Percentiles rank a stretch among this genome's conserved stretches.
These are phyloP conservation scores for Pagrus major DNA, from an alignment of 2,113 vertebrate species.

Conservation along the genomic window DNA sequence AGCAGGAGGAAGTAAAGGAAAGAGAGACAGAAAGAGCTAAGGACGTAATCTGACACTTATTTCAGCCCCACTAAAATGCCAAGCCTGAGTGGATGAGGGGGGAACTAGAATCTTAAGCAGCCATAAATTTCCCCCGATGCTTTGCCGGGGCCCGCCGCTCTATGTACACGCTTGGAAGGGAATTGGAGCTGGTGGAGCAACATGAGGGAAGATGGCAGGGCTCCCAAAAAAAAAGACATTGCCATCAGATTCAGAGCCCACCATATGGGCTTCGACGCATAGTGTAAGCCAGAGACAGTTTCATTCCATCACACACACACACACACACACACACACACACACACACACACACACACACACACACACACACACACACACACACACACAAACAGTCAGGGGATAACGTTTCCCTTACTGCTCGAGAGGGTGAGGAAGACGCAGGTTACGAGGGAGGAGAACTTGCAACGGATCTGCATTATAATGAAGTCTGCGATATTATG, in stretches of 20 bases:
- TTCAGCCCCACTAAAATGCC: conserved; percentile 51
- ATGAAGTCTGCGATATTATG: conserved; percentile 44
- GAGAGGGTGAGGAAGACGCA: conserved; percentile 29
- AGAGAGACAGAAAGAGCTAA: background rate
- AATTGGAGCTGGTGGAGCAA: conserved; percentile 30
- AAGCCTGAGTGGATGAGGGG: conserved; percentile 37
- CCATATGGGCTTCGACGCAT: conserved; percentile 51
- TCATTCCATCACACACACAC: conserved; percentile 10
- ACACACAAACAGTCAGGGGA: background rate
- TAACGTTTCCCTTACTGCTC: conserved; percentile 25
- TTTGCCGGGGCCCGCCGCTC: conserved; percentile 29
- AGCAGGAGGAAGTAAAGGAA: background rate
- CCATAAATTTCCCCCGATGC: conserved; percentile 51
- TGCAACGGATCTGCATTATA: conserved; percentile 41
- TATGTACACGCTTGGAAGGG: conserved; percentile 25
- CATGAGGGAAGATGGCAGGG: conserved; percentile 37
- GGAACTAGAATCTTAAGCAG: conserved; percentile 48
- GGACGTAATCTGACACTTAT: conserved; percentile 22
- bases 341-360: background rate
- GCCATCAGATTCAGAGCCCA: conserved; percentile 37
- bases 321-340: conserved; percentile 1
- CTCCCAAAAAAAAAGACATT: conserved; percentile 27
- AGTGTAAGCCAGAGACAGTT: conserved; percentile 19
- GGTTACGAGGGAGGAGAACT: conserved; percentile 35
- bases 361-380: background rate